phyloP scores from a whole-genome alignment of 2,888 invertebrate genomes.

The Diaphora mendica region DNA sequence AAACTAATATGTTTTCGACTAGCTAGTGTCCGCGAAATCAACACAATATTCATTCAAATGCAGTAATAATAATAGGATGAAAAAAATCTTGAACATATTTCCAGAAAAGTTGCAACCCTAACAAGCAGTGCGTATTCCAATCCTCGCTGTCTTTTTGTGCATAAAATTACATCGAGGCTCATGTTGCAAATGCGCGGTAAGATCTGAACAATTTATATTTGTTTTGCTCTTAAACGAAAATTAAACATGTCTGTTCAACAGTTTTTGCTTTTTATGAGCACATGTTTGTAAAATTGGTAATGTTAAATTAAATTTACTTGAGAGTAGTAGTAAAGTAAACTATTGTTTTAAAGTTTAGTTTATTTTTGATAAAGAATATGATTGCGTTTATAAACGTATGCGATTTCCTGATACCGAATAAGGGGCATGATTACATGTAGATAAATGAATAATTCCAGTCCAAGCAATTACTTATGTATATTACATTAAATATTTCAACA shows the following conservation, averaged over 20 bases:
- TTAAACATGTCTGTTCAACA: not conserved
- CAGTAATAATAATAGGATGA: not conserved
- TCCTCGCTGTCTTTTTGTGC: conserved; percentile 29
- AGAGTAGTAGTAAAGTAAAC: too few species aligned
- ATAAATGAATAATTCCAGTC: not conserved
- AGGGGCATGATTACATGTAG: too few species aligned
- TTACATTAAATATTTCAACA: not conserved
- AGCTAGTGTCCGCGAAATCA: too few species aligned
- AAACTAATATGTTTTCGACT: too few species aligned
- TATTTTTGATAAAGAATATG: not conserved
- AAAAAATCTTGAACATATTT: not conserved
- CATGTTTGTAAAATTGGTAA: not conserved
- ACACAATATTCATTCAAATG: not conserved
- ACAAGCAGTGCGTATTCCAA: not conserved
- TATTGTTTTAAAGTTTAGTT: too few species aligned
- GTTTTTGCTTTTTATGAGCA: not conserved
- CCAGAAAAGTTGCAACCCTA: not conserved
- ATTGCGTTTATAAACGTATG: not conserved
- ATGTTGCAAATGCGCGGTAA: conserved; percentile 6
- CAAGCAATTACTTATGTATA: too few species aligned
- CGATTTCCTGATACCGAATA: not conserved
- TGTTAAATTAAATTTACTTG: not conserved
- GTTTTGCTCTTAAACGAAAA: conserved; percentile 12
- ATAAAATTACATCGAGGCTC: conserved; percentile 31
- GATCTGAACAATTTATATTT: conserved; percentile 9